These are phyloP conservation scores for Calliphora vicina DNA, from an alignment of 1,140 invertebrate genomes.

Conservation along the genomic window DNA sequence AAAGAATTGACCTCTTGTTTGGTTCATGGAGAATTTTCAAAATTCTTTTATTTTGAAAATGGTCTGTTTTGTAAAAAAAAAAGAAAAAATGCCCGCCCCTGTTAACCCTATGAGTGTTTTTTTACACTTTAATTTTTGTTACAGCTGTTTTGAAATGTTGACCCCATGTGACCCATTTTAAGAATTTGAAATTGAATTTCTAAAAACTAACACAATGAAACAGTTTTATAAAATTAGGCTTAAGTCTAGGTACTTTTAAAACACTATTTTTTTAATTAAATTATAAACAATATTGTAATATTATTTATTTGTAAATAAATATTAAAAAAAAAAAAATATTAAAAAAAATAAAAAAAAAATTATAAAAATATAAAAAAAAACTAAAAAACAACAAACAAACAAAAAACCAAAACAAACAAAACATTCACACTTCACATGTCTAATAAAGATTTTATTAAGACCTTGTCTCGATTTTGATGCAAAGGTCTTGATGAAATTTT, in stretches of 20 bases:
- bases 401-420: not conserved
- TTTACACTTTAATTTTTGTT: conserved; percentile 13
- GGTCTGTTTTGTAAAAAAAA: not conserved
- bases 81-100: not conserved
- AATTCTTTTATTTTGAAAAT: not conserved
- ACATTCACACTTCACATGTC: not conserved
- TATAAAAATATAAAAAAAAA: not conserved
- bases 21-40: not conserved
- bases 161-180: not conserved
- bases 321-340: conserved; percentile 15
- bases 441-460: not conserved
- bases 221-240: conserved; percentile 31
- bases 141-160: conserved; percentile 2
- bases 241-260: conserved; percentile 26
- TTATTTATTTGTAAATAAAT: conserved; percentile 35
- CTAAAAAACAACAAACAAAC: not conserved
- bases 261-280: conserved; percentile 10
- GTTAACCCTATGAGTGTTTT: not conserved
- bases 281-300: conserved; percentile 32
- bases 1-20: conserved; percentile 18
- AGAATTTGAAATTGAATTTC: conserved; percentile 3
- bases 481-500: not conserved
- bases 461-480: not conserved
- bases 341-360: not conserved
- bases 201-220: conserved; percentile 18